phyloP scores from a whole-genome alignment of 2,888 invertebrate genomes.

The Oligia latruncula region DNA sequence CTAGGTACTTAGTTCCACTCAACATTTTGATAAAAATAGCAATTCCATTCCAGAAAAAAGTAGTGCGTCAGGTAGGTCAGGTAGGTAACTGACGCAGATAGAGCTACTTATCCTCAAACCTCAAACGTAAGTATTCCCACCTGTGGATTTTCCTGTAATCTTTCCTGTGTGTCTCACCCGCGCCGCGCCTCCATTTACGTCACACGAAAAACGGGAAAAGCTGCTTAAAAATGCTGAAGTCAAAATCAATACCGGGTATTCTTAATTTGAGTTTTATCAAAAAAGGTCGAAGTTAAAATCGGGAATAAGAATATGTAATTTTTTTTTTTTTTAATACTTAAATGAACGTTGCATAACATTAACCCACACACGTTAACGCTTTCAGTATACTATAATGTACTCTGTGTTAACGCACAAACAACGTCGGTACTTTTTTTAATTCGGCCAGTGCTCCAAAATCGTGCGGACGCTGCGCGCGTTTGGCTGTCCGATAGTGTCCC shows the following conservation, averaged over 20 bases:
- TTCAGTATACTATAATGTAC: too few relatives aligned
- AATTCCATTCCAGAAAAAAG: constrained; percentile 27
- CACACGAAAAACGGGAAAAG: constrained; percentile 37
- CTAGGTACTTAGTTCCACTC: background rate
- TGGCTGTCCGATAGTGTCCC: constrained; percentile 63
- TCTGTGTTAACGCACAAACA: constrained; percentile 50
- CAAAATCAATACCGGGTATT: constrained; percentile 38
- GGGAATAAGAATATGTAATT: background rate
- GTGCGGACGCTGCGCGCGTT: constrained; percentile 76
- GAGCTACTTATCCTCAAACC: background rate
- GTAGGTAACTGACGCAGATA: background rate
- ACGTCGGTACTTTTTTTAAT: constrained; percentile 71
- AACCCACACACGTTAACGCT: constrained; percentile 34
- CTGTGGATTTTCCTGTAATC: constrained; percentile 34
- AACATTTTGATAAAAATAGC: background rate
- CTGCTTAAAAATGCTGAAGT: constrained; percentile 12
- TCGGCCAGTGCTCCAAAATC: constrained; percentile 84
- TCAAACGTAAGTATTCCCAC: background rate
- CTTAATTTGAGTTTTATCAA: background rate
- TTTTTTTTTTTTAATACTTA: background rate
- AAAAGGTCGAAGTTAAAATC: constrained; percentile 19
- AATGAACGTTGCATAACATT: constrained; percentile 49
- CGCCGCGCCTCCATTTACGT: constrained; percentile 48
- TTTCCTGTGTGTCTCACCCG: constrained; percentile 16
- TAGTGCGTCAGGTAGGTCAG: constrained; percentile 17